Percentiles rank a stretch among this genome's conserved stretches.
Evolutionary conservation across 2,888 invertebrate species (phyloP).

Genomic region (Synanthedon andrenaeformis): DNA sequence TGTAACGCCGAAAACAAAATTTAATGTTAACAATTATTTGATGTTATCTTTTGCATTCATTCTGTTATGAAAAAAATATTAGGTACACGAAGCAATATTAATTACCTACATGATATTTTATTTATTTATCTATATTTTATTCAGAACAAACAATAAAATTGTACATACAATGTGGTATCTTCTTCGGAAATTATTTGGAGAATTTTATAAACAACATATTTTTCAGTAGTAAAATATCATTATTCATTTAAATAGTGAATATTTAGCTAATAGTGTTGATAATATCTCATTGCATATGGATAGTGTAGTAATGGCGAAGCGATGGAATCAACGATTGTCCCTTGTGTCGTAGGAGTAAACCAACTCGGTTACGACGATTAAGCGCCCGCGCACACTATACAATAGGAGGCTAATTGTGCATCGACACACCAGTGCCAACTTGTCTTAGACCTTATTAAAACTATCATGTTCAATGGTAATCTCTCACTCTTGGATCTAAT

Average conservation of each 20-base stretch:
- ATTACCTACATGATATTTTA: too few relatives aligned
- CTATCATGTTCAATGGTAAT: too few relatives aligned
- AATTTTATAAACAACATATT: neutral
- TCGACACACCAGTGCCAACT: constrained; percentile 38
- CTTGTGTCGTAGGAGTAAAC: constrained; percentile 62
- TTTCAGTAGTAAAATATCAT: constrained; percentile 35
- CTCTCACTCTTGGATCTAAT: too few relatives aligned
- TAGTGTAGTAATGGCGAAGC: constrained; percentile 37
- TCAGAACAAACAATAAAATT: too few relatives aligned
- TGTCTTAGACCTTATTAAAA: neutral
- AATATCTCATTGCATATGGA: constrained; percentile 57
- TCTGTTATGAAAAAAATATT: too few relatives aligned
- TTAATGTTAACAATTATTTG: too few relatives aligned
- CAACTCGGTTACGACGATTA: constrained; percentile 27
- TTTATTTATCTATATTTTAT: too few relatives aligned
- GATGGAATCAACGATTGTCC: constrained; percentile 41
- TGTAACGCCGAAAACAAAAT: too few relatives aligned
- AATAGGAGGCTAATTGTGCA: constrained; percentile 63
- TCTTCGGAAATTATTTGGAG: neutral
- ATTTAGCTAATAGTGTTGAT: constrained; percentile 43
- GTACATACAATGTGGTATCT: too few relatives aligned
- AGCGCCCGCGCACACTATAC: constrained; percentile 42
- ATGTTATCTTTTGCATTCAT: too few relatives aligned
- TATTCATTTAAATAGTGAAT: constrained; percentile 43
- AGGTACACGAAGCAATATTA: too few relatives aligned